Evolutionary conservation across 2,113 vertebrate genomes (phyloP), one percentile per base, ranked within the genome.

Genomic region (Zapus hudsonius): DNA sequence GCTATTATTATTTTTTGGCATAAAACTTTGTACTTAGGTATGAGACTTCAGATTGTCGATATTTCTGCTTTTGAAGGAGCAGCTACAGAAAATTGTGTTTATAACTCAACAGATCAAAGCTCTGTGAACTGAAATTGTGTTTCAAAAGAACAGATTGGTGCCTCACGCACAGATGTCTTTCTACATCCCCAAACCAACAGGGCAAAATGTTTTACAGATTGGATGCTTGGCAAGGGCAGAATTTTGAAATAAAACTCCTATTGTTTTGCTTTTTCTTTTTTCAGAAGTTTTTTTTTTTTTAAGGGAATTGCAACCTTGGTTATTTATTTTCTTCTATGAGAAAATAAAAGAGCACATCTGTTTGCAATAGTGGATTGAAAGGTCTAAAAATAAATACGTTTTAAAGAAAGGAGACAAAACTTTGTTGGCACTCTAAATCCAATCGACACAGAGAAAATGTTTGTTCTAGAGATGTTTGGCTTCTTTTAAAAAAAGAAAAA

Each of bases 91-190:
- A 96, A 93, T 73, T 67, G n/a, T 96, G 81, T 91, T 97, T 97
- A 94, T 97, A 96, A 87, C 72, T 78, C 29, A 66, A 55, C 80
- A 94, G 97, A 98, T 98, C 96, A 98, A 98, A 98, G 86, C 89
- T 93, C 83, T 93, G 52, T 89, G 81, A 94, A 95, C 66, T 87
- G 69, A 94, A 95, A 97, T 97, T 95, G 89, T 94, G 84, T 97
- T 98, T 97, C 96, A 92, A 89, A 93, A 96, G 94, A 96, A 94
- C 70, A 97, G 96, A 96, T 96, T 96, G 96, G 96, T 97, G 92
- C 84, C 94, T 96, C 83, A 96, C 84, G 78, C 93, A 91, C 95
- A 97, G 95, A 95, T 97, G 96, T 97, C 96, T 94, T 94, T 96
- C 96, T 70, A 75, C 87, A 91, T 97, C 75, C 95, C 80, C 85